Conservation (phyloP, 1,140 invertebrate species). For the Scaptomyza graminum region DNA sequence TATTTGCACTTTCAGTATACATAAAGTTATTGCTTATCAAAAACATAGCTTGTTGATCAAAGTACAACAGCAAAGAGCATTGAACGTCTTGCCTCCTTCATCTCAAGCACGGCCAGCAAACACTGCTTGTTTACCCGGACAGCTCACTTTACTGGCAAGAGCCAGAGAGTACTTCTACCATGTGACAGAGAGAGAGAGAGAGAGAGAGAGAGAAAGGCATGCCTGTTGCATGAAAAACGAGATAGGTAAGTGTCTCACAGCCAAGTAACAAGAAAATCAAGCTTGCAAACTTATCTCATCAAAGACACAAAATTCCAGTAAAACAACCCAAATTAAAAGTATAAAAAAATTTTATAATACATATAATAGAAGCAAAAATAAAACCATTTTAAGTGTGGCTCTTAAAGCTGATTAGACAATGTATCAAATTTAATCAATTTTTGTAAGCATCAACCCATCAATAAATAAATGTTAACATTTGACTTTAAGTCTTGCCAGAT, state of each 20-base stretch:
- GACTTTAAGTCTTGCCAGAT: not conserved
- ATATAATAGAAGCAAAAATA: not conserved
- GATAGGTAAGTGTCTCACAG: not conserved
- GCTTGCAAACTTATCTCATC: not conserved
- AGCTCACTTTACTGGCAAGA: not conserved
- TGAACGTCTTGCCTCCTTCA: not conserved
- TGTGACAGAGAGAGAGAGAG: not conserved
- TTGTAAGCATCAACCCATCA: not conserved
- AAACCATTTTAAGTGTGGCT: no score
- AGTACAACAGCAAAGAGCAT: constrained; percentile 7
- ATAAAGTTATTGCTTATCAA: constrained; percentile 23
- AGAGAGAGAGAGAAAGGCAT: constrained; percentile 3
- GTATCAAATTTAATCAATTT: not conserved
- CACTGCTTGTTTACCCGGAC: not conserved
- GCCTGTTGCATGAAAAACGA: constrained; percentile 5
- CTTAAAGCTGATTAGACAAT: not conserved
- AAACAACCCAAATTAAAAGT: no score
- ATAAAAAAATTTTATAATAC: no score
- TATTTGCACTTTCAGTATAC: not conserved
- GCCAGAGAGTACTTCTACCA: not conserved
- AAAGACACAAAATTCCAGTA: no score
- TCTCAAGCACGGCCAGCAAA: not conserved
- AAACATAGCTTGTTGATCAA: constrained; percentile 17
- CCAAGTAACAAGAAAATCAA: no score
- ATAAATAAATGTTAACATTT: not conserved